Percentiles rank a stretch among this genome's conserved stretches.
Conservation (phyloP, 1,140 invertebrate genomes). For the Diorhabda sublineata region DNA sequence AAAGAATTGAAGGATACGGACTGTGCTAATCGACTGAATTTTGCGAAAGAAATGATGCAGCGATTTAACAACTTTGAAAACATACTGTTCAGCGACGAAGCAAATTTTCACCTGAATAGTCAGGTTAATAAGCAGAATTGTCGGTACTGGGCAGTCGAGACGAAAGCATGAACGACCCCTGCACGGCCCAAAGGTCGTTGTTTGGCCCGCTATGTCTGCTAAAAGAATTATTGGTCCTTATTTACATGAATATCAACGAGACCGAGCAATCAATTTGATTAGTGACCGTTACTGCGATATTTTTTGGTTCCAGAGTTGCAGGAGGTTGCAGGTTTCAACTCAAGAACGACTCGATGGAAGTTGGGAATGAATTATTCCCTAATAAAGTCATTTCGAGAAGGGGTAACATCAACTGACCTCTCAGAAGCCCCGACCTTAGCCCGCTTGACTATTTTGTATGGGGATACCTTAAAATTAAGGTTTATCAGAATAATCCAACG, state of each 20-base stretch:
- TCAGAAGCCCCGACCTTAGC: too few relatives aligned
- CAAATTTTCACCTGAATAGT: too few relatives aligned
- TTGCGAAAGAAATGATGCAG: too few relatives aligned
- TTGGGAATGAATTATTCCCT: neutral
- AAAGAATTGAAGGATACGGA: too few relatives aligned
- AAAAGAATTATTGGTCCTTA: constrained; percentile 35
- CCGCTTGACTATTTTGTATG: too few relatives aligned
- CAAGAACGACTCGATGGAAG: constrained; percentile 22
- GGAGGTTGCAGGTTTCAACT: constrained; percentile 34
- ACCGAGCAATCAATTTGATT: constrained; percentile 34
- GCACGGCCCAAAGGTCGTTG: neutral
- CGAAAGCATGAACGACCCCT: constrained; percentile 7
- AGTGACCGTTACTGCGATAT: constrained; percentile 34
- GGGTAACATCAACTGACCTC: neutral
- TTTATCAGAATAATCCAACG: too few relatives aligned
- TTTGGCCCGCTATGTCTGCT: constrained; percentile 21
- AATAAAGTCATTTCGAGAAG: neutral
- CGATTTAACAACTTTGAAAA: too few relatives aligned
- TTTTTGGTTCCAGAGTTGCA: constrained; percentile 27
- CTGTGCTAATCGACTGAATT: too few relatives aligned
- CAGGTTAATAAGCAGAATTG: too few relatives aligned
- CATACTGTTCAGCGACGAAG: too few relatives aligned
- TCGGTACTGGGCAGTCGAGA: neutral
- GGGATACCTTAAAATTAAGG: too few relatives aligned
- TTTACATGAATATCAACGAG: constrained; percentile 29